Evolutionary conservation across 1,140 invertebrate genomes (phyloP).

Genomic region (Temnothorax longispinosus): DNA sequence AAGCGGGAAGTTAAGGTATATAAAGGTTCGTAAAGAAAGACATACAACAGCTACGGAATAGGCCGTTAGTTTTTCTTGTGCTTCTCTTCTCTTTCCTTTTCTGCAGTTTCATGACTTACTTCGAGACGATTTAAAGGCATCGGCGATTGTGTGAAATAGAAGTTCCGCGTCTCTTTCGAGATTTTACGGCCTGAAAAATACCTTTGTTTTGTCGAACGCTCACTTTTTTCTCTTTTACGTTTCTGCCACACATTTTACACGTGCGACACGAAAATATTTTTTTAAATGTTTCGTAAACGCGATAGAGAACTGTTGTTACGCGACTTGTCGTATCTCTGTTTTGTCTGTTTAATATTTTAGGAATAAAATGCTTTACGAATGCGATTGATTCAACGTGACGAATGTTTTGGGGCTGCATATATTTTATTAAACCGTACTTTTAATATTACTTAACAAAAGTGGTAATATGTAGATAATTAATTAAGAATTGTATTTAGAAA

Average conservation of each 20-base stretch:
- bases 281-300: constrained; percentile 20
- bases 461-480: neutral
- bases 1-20: neutral
- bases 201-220: neutral
- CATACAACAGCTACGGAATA: neutral
- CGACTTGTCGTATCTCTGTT: neutral
- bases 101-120: constrained; percentile 10
- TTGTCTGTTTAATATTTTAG: constrained; percentile 3
- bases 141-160: constrained; percentile 21
- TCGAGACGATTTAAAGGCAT: constrained; percentile 15
- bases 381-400: neutral
- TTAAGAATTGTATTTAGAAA: neutral
- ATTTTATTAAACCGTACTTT: neutral
- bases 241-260: neutral
- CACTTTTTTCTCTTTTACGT: neutral
- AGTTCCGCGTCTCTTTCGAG: constrained; percentile 5
- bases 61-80: constrained; percentile 11
- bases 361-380: neutral
- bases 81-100: neutral
- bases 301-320: neutral
- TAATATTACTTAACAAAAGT: neutral
- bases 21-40: constrained; percentile 23
- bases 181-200: constrained; percentile 38
- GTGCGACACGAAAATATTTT: constrained; percentile 23
- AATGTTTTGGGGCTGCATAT: neutral